Base-by-base conservation (phyloP, 2,797 vertebrate genomes). In the Urocyon cinereoargenteus region DNA sequence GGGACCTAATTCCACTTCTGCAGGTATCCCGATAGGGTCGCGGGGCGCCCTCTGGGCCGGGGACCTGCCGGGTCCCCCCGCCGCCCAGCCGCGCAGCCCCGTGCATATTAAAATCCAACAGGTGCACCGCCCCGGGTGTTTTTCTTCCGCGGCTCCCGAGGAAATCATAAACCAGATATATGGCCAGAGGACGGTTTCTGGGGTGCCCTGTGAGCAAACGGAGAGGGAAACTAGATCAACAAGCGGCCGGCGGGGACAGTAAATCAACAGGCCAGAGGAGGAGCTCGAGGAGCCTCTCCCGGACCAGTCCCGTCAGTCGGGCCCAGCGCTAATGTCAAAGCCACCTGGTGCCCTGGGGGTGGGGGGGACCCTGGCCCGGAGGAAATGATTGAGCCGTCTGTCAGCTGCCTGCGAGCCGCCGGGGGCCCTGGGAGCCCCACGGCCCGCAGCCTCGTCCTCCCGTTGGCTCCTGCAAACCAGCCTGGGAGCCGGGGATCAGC, bases 121-220 rank as follows among this genome's bases (percentile, higher is more conserved):
- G 99, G 99, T 99, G 99, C 98, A 98, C 96, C 78, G 72, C 72
- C 86, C 24, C 82, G 90, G 91, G 96, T 98, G 98, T 99, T 99
- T 99, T 99, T 98, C 99, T 99, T 99, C 98, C 98, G 98, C 96
- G 97, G 98, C 98, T 99, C 98, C 98, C 98, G 98, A 99, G 99
- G 99, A 99, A 99, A 99, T 99, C 99, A 99, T 99, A 99, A 99
- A 99, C 98, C 98, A 99, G 99, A 99, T 99, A 99, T 99, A 99
- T 99, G 98, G 98, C 99, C 98, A 98, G 98, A 99, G 98, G 99
- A 98, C 98, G 98, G 98, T 99, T 99, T 99, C 99, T 98, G 98
- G 98, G 99, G 99, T 99, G 98, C 99, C 98, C 99, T 98, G 98
- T 99, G 99, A 99, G 99, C 98, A 99, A 99, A 98, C 98, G 97